These are phyloP conservation scores for Rhodinocichla rosea DNA, from an alignment of 2,113 vertebrate genomes.

Conservation along the genomic window DNA sequence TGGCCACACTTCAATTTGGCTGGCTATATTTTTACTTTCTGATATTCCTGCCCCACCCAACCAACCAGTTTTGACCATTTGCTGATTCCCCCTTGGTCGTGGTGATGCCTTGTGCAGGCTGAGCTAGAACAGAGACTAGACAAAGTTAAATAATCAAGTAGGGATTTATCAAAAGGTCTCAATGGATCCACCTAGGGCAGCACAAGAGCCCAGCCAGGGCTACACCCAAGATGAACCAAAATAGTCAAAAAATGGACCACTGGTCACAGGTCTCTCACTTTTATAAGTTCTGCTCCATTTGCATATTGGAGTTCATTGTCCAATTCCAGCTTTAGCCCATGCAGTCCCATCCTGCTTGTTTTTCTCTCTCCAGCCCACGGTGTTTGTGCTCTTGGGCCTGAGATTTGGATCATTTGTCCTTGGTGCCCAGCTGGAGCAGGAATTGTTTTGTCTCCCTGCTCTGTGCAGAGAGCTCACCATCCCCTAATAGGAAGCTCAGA, in stretches of 20 bases:
- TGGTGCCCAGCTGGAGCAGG: accelerated
- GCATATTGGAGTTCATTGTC: not conserved
- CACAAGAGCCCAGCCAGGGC: not conserved
- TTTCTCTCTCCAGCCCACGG: accelerated
- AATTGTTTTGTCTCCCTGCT: not conserved
- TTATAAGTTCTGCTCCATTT: not conserved
- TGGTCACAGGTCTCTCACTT: accelerated
- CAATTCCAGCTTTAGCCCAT: not conserved
- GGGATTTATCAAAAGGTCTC: not conserved
- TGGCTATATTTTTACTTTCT: not conserved
- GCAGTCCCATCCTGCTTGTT: not conserved
- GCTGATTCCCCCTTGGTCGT: not conserved
- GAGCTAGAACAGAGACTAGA: not conserved
- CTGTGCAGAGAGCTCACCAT: not conserved
- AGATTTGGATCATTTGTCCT: not conserved
- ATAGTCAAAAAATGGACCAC: not conserved
- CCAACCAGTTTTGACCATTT: not conserved
- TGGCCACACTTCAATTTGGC: not conserved
- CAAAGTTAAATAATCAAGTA: not conserved
- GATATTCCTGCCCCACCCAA: not conserved
- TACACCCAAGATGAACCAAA: not conserved
- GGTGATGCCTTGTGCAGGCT: not conserved
- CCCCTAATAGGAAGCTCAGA: accelerated
- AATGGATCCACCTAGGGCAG: not conserved
- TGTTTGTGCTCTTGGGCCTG: not conserved